Base-by-base conservation (phyloP, 2,888 invertebrate species). In the Steromphala cineraria region DNA sequence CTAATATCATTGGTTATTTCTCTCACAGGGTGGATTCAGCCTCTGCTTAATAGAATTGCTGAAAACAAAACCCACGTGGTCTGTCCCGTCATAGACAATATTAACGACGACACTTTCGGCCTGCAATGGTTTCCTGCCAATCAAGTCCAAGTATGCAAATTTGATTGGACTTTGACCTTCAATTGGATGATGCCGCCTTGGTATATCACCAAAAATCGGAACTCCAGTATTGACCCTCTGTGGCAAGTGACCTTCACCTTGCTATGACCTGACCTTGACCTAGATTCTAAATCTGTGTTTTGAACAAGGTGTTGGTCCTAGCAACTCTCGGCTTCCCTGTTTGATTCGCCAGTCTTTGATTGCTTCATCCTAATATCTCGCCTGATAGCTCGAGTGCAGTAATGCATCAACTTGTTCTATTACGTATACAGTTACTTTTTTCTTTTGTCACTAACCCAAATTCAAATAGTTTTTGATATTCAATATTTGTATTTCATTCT, bases 31-130 rank as follows among this genome's bases (percentile, higher is more conserved):
- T 98, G 98, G 98, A 94, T 98, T 89, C 98, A 98, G 92, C 98
- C 98, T 0, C 94, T 98, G 82, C 94, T 98, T 89, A 97, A 97
- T 93, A 95, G 98, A 86, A 98, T 98, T 87, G 97, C 97, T 1
- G 84, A 87, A 17, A 88, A 93, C 80, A 85, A 89, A 15, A 79
- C 75, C 5, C 81, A 97, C 3, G 98, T 98, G 31, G 98, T 98
- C 2, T 98, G 98, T 93, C 98, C 98, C 5, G 98, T 98, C 80
- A 98, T 98, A 90, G 98, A 98, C 94, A 98, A 98, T 74, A 97
- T 98, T 90, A 97, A 98, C 92, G 98, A 98, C 93, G 96, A 96
- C 84, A 98, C 98, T 1, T 95, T 99, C 87, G 97, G 98, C 94
- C 98, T 97, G 93, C 97, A 97, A 94, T 97, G 91, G 83, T 81